Evolutionary conservation across 2,888 invertebrate species (phyloP).

Genomic region (Cheilosia vernalis): DNA sequence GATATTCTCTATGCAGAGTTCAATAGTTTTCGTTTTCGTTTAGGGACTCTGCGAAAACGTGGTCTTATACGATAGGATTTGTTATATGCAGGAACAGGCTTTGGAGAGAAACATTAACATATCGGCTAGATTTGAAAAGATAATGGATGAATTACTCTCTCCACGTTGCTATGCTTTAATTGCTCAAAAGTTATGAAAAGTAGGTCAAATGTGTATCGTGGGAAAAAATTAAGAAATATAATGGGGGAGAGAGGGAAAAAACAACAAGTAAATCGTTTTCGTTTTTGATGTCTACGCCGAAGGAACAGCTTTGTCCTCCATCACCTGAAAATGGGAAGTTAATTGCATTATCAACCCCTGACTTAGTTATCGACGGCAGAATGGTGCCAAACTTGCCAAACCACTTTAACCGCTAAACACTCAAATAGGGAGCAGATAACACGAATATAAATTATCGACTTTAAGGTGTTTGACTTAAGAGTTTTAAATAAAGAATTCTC

Average conservation of each 20-base stretch:
- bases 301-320: conserved; percentile 1
- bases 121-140: conserved; percentile 84
- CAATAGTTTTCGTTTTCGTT: conserved; percentile 49
- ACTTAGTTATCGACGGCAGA: conserved; percentile 28
- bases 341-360: conserved; percentile 46
- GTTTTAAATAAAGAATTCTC: no score
- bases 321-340: conserved; percentile 11
- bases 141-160: conserved; percentile 87
- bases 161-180: conserved; percentile 87
- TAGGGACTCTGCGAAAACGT: conserved; percentile 86
- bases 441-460: background rate
- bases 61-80: conserved; percentile 85
- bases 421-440: conserved; percentile 4
- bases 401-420: conserved; percentile 34
- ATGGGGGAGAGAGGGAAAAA: background rate
- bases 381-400: conserved; percentile 25
- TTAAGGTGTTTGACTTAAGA: no score
- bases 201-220: background rate
- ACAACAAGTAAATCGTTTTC: conserved; percentile 4
- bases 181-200: conserved; percentile 83
- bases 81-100: conserved; percentile 82
- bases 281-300: background rate
- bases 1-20: no score
- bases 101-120: conserved; percentile 81
- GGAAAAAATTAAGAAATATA: background rate